These are phyloP conservation scores for Antitype chi DNA, from an alignment of 2,888 invertebrate species.

Conservation along the genomic window DNA sequence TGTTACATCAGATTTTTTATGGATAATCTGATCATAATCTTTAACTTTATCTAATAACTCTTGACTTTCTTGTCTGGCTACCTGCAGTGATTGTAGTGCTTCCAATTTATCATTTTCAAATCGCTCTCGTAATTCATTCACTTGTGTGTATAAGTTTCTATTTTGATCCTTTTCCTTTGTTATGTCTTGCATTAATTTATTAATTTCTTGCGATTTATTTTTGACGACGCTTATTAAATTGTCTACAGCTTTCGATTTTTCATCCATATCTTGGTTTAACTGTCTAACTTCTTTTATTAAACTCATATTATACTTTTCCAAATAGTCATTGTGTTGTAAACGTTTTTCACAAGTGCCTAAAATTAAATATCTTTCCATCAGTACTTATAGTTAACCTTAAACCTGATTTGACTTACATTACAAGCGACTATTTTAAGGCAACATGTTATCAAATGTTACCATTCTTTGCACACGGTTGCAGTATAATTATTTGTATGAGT, in stretches of 20 bases:
- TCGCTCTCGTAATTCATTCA: conserved; percentile 71
- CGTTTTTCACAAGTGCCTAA: conserved; percentile 78
- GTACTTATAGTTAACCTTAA: not conserved
- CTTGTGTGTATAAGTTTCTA: conserved; percentile 68
- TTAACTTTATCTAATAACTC: conserved; percentile 78
- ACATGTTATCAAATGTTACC: not conserved
- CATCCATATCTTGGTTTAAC: conserved; percentile 72
- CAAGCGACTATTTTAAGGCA: not conserved
- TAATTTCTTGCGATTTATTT: conserved; percentile 79
- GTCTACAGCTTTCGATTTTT: conserved; percentile 76
- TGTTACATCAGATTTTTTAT: conserved; percentile 68
- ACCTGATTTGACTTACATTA: not conserved
- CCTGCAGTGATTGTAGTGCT: conserved; percentile 72
- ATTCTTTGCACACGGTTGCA: not conserved
- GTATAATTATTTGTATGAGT: not conserved
- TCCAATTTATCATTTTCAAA: conserved; percentile 78
- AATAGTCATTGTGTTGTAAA: conserved; percentile 76
- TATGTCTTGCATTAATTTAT: conserved; percentile 73
- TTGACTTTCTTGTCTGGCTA: conserved; percentile 80
- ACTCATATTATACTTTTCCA: conserved; percentile 78
- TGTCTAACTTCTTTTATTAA: conserved; percentile 74
- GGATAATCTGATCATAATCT: conserved; percentile 71
- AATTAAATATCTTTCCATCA: not conserved
- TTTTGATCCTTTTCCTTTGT: conserved; percentile 76
- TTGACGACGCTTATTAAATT: conserved; percentile 76